Conservation (phyloP, 2,113 vertebrate genomes). For the Cinclus cinclus region DNA sequence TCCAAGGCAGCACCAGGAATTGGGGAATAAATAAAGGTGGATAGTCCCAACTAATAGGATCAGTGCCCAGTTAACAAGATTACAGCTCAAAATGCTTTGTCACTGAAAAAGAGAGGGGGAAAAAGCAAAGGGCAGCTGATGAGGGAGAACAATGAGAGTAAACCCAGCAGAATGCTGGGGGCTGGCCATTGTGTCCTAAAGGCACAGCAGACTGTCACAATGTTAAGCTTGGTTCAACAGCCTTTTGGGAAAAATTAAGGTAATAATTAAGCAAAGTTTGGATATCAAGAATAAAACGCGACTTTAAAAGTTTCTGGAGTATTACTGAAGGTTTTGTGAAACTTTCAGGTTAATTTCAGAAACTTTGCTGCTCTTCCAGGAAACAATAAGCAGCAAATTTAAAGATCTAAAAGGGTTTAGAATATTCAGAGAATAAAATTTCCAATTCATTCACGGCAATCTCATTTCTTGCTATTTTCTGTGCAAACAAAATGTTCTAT, state of each 20-base stretch:
- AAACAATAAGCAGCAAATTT: neutral
- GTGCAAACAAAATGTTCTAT: neutral
- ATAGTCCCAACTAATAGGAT: constrained; percentile 8
- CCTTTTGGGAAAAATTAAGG: neutral
- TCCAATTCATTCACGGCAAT: neutral
- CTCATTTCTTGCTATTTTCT: neutral
- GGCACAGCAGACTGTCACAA: neutral
- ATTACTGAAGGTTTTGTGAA: neutral
- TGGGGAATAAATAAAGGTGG: neutral
- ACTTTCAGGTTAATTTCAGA: neutral
- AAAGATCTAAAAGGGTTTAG: neutral
- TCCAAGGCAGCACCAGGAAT: neutral
- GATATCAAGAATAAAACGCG: neutral
- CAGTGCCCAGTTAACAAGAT: constrained; percentile 28
- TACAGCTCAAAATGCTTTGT: constrained; percentile 33
- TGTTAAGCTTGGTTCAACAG: neutral
- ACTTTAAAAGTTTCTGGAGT: neutral
- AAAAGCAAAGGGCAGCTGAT: constrained; percentile 13
- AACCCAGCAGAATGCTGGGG: constrained; percentile 17
- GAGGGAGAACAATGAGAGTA: constrained; percentile 35
- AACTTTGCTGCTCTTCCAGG: neutral
- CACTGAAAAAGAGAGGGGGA: constrained; percentile 5
- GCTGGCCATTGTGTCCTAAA: constrained; percentile 2
- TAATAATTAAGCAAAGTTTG: neutral
- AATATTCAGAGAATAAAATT: neutral